Evolutionary conservation across 1,140 invertebrate genomes (phyloP).

Genomic region (Drosophila micromelanica): DNA sequence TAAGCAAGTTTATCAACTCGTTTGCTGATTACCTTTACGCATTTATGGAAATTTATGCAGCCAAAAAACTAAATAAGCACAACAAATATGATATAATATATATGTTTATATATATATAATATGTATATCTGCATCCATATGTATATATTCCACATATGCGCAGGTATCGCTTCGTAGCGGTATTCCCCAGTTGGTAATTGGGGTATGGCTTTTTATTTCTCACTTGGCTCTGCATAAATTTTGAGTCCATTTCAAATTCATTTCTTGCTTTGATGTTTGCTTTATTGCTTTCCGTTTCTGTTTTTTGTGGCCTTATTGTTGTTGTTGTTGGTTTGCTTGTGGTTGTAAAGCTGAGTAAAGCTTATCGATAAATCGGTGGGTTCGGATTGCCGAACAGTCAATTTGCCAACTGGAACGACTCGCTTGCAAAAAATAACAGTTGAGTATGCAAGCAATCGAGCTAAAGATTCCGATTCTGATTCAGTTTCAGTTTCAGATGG

Average conservation of each 20-base stretch:
- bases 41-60: slow-evolving; percentile 54
- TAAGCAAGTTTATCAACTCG: slow-evolving; percentile 60
- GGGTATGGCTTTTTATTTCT: slow-evolving; percentile 27
- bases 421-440: slow-evolving; percentile 7
- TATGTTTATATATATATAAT: background rate
- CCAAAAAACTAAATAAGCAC: slow-evolving; percentile 37
- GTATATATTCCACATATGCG: background rate
- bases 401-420: slow-evolving; percentile 3
- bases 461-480: slow-evolving; percentile 9
- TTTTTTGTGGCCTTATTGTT: background rate
- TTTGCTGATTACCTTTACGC: slow-evolving; percentile 46
- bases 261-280: slow-evolving; percentile 62
- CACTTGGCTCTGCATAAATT: slow-evolving; percentile 64
- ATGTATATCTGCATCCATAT: background rate
- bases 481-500: background rate
- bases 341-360: slow-evolving; percentile 1
- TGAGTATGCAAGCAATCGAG: slow-evolving; percentile 9
- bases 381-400: background rate
- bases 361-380: slow-evolving; percentile 4
- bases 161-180: background rate
- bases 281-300: slow-evolving; percentile 47
- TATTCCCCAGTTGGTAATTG: slow-evolving; percentile 30
- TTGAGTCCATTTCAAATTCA: slow-evolving; percentile 52
- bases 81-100: slow-evolving; percentile 31
- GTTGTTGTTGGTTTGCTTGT: background rate